Evolutionary conservation across 2,113 vertebrate species (phyloP).

Genomic region (Suricata suricatta): DNA sequence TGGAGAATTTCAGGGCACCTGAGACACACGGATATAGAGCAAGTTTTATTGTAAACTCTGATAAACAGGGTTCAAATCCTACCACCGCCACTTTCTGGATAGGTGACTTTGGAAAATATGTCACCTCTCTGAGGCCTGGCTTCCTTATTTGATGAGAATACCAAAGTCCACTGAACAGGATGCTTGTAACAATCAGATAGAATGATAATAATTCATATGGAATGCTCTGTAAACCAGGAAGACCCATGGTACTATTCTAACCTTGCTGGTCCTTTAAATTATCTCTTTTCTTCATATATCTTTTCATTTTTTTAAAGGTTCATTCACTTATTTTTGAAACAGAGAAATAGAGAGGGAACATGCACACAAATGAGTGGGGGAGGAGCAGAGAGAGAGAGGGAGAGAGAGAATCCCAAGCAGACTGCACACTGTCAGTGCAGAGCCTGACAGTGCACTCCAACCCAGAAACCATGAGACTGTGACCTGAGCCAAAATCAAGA

Average conservation of each 20-base stretch:
- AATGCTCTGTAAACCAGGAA: background rate
- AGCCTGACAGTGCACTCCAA: no score
- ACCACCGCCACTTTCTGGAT: background rate
- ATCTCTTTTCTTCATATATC: background rate
- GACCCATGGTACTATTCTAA: background rate
- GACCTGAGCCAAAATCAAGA: no score
- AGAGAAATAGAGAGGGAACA: no score
- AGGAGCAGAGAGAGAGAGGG: no score
- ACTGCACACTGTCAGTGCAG: no score
- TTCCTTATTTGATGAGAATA: background rate
- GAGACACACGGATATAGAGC: background rate
- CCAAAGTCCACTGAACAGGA: background rate
- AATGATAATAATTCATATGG: background rate
- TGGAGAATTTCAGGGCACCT: no score
- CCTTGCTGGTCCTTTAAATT: background rate
- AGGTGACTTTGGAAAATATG: background rate
- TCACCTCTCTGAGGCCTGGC: background rate
- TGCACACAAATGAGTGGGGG: no score
- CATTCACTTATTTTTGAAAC: no score
- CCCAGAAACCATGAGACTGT: no score
- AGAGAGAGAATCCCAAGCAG: no score
- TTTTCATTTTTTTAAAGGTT: background rate
- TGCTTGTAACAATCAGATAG: background rate
- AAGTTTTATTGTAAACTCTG: background rate
- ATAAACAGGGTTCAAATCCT: background rate